Evolutionary conservation across 2,113 vertebrate genomes (phyloP).

Genomic region (Talpa occidentalis): DNA sequence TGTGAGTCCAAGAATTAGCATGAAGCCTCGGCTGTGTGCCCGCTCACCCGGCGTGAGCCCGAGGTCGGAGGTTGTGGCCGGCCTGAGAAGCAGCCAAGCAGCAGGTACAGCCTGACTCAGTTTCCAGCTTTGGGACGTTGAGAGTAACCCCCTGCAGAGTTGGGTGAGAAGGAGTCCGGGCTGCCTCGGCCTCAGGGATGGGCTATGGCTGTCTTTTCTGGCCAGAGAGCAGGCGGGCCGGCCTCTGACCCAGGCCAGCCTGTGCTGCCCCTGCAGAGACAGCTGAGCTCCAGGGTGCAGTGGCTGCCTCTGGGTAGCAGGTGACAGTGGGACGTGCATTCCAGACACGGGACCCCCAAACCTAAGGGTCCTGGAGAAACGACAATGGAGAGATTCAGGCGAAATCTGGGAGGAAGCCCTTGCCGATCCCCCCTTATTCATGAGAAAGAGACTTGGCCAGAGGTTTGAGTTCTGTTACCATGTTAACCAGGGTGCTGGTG

Average conservation of each 20-base stretch:
- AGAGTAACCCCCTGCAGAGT: accelerated
- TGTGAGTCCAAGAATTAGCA: too few species aligned
- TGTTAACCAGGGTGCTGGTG: accelerated
- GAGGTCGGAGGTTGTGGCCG: accelerated
- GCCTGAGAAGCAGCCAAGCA: accelerated
- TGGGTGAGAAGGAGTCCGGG: background rate
- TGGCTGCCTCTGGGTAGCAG: background rate
- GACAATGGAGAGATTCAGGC: accelerated
- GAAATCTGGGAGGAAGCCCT: background rate
- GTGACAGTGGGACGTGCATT: background rate
- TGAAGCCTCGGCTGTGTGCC: background rate
- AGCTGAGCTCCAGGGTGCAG: accelerated
- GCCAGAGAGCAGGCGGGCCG: background rate
- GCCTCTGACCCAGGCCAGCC: background rate
- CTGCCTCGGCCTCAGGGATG: background rate
- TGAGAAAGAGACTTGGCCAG: accelerated
- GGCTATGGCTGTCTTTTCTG: background rate
- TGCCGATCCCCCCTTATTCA: accelerated
- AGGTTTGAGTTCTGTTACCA: accelerated
- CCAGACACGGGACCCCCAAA: background rate
- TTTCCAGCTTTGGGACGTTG: accelerated
- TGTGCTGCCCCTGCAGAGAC: background rate
- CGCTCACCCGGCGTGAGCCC: accelerated
- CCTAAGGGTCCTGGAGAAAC: background rate
- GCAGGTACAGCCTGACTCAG: accelerated